Evolutionary conservation across 2,888 invertebrate genomes (phyloP), one percentile per base, ranked within the genome.

Genomic region (Druceiella hillmani): DNA sequence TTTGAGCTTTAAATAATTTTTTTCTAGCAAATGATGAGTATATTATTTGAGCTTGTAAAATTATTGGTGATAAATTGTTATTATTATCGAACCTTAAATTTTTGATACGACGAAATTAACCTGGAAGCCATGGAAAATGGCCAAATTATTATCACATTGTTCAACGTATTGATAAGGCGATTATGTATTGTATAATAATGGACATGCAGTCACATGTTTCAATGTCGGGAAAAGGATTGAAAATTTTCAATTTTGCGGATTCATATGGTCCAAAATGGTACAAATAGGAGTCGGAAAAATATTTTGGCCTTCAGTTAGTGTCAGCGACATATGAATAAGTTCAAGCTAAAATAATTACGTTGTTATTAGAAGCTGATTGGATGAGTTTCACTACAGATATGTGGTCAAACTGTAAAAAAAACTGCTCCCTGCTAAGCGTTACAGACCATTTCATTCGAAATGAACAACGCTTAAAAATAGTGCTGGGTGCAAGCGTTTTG

Each of bases 401-500:
- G 29, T 42, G 38, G 39, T 36, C 39, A 32, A 42, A 42, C 33
- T 36, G 33, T 15, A 39, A 36, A 33, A 42, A 42, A 39, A 42
- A 36, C 20, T 42, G 36, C 37, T 42, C 39, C 12, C 39, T 42
- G 32, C 33, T 42, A 36, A 28, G 38, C 33, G 38, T 39, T 32
- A 42, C 36, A 20, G 39, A 38, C 29, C 42, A 42, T 39, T 42
- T 42, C 17, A 11, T 42, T 33, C 33, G 38, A 26, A 16, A 27
- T 26, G 16, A 27, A 25, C 6, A 33, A 12, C 5, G 14, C 33
- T 2, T 16, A 33, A 12, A 24, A 41, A n/a, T n/a, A n/a, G n/a
- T n/a, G n/a, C n/a, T 38, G 10, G 41, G 38, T 31, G 29, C 25
- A 11, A 30, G 34, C 26, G 26, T 41, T 29, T 37, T 34, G 31